These are phyloP conservation scores for Hyla sarda DNA, from an alignment of 2,113 vertebrate genomes.

Conservation along the genomic window DNA sequence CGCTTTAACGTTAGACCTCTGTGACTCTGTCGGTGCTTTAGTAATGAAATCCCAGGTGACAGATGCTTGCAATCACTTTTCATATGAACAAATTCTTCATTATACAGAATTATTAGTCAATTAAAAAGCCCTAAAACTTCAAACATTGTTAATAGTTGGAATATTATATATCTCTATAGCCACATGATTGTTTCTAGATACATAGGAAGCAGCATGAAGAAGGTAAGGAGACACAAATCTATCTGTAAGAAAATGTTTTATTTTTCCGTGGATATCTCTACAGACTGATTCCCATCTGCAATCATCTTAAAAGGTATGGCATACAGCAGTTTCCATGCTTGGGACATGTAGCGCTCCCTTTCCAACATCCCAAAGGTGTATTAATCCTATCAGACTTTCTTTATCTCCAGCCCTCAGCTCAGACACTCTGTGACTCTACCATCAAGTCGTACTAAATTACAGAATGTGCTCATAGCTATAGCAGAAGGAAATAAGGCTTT, in stretches of 20 bases:
- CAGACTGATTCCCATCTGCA: conserved; percentile 43
- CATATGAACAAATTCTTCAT: too few species aligned
- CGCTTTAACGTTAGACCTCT: too few species aligned
- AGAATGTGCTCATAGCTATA: background rate
- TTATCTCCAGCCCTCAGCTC: background rate
- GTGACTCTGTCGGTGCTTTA: too few species aligned
- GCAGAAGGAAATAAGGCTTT: background rate
- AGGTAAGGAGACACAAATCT: background rate
- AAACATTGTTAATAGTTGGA: background rate
- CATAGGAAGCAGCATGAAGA: background rate
- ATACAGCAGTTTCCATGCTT: conserved; percentile 47
- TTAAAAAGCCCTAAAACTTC: background rate
- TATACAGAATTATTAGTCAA: background rate
- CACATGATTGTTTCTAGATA: background rate
- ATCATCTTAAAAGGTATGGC: conserved; percentile 44
- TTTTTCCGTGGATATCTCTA: conserved; percentile 33
- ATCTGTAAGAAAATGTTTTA: conserved; percentile 21
- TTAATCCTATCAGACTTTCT: background rate
- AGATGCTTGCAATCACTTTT: too few species aligned
- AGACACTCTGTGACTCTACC: background rate
- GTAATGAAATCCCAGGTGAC: too few species aligned
- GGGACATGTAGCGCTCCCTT: conserved; percentile 29
- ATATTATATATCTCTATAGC: background rate
- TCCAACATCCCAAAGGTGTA: conserved; percentile 36
- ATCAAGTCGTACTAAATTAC: conserved; percentile 12